Conservation (phyloP, 2,797 vertebrate species). For the Danio aesculapii region DNA sequence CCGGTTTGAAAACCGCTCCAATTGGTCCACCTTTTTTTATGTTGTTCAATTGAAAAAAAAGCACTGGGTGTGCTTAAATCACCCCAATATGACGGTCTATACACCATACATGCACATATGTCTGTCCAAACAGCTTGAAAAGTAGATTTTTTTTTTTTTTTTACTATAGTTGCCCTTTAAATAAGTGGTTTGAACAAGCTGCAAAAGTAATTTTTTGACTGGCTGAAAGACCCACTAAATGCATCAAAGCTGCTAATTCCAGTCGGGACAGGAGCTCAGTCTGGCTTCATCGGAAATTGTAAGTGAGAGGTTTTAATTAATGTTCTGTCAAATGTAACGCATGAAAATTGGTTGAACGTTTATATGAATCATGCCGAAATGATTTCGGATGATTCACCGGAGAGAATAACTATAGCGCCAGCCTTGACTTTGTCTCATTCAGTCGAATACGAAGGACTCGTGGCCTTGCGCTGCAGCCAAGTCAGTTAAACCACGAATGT, state of each 20-base stretch:
- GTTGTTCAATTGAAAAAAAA: too few species aligned
- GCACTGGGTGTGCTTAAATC: too few species aligned
- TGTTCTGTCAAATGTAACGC: background rate
- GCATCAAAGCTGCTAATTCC: background rate
- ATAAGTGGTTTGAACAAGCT: too few species aligned
- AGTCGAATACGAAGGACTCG: background rate
- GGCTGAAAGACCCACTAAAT: background rate
- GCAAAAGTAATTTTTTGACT: too few species aligned
- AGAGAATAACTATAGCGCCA: background rate
- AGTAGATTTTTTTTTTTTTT: too few species aligned
- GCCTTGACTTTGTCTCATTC: background rate
- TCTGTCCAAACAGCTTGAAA: too few species aligned
- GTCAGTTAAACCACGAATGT: slow-evolving; percentile 36
- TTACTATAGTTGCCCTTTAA: too few species aligned
- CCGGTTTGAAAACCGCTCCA: too few species aligned
- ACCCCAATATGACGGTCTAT: too few species aligned
- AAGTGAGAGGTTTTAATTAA: slow-evolving; percentile 5
- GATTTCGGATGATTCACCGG: slow-evolving; percentile 8
- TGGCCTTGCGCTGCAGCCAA: slow-evolving; percentile 20
- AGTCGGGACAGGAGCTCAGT: background rate
- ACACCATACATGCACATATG: too few species aligned
- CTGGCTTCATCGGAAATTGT: background rate
- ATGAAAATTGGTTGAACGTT: background rate
- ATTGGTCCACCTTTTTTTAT: too few species aligned
- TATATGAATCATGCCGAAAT: slow-evolving; percentile 11